Evolutionary conservation across 1,140 invertebrate species (phyloP).

Genomic region (Megalopta genalis): DNA sequence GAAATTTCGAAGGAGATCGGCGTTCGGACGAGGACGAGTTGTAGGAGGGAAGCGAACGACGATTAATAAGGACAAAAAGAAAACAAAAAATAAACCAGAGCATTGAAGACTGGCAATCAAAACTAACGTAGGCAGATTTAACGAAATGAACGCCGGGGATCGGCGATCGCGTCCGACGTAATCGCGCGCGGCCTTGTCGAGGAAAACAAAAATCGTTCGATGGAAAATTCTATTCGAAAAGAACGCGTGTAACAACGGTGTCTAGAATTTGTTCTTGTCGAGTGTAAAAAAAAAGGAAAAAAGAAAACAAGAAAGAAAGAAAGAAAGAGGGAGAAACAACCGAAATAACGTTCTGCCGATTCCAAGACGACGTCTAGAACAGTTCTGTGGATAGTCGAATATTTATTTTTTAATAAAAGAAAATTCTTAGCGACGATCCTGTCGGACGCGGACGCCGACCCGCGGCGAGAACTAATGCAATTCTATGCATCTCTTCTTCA

Average conservation of each 20-base stretch:
- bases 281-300: no score
- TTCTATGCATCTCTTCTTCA: slow-evolving; percentile 52
- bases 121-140: slow-evolving; percentile 65
- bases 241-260: no score
- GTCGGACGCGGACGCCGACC: slow-evolving; percentile 1
- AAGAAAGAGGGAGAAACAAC: no score
- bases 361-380: no score
- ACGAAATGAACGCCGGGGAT: neutral
- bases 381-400: no score
- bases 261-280: no score
- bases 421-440: no score
- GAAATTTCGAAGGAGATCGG: slow-evolving; percentile 11
- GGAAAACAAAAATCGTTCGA: no score
- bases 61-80: neutral
- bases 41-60: slow-evolving; percentile 24
- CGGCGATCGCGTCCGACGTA: slow-evolving; percentile 34
- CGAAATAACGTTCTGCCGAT: no score
- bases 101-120: slow-evolving; percentile 73
- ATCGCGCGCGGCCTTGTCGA: neutral
- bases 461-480: slow-evolving; percentile 33
- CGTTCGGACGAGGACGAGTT: slow-evolving; percentile 3
- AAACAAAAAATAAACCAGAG: slow-evolving; percentile 49
- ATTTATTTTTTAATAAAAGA: no score
- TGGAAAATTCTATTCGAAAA: no score
- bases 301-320: no score